A percentile compares a stretch with the other conserved stretches of the same genome.
These are phyloP conservation scores for Semnornis frantzii DNA, from an alignment of 2,113 vertebrate species.

Conservation along the genomic window DNA sequence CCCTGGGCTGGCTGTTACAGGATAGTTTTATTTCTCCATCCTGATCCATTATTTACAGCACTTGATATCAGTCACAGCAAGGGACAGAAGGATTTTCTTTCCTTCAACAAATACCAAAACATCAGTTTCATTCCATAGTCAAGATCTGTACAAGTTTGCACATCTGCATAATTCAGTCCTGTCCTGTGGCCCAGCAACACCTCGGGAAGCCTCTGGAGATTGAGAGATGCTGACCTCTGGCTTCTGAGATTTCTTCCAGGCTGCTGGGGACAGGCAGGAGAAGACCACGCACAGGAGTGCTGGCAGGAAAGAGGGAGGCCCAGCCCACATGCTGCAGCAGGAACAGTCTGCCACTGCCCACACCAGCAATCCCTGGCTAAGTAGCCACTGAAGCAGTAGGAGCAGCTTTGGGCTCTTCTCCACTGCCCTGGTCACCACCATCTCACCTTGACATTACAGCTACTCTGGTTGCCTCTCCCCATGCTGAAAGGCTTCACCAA, in stretches of 20 bases:
- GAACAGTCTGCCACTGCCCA: neutral
- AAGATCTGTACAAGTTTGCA: constrained; percentile 10
- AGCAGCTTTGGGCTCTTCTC: neutral
- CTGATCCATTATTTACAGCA: constrained; percentile 71
- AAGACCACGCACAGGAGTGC: neutral
- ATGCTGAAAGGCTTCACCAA: rapidly evolving
- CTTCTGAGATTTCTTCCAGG: neutral
- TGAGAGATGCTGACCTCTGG: neutral
- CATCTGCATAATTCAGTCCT: neutral
- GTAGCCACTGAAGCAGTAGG: neutral
- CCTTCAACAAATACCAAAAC: constrained; percentile 45
- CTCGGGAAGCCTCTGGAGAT: neutral
- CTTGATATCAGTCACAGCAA: constrained; percentile 32
- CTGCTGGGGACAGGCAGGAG: neutral
- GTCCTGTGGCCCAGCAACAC: neutral
- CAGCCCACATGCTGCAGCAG: rapidly evolving
- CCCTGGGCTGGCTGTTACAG: neutral
- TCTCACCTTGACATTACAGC: neutral
- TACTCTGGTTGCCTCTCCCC: neutral
- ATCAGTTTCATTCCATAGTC: neutral
- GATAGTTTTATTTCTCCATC: constrained; percentile 76
- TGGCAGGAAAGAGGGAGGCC: neutral
- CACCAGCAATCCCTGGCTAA: neutral
- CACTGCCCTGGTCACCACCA: rapidly evolving
- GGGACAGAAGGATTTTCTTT: constrained; percentile 22